Conservation (phyloP, 2,888 invertebrate genomes). For the Dorcus hopei region DNA sequence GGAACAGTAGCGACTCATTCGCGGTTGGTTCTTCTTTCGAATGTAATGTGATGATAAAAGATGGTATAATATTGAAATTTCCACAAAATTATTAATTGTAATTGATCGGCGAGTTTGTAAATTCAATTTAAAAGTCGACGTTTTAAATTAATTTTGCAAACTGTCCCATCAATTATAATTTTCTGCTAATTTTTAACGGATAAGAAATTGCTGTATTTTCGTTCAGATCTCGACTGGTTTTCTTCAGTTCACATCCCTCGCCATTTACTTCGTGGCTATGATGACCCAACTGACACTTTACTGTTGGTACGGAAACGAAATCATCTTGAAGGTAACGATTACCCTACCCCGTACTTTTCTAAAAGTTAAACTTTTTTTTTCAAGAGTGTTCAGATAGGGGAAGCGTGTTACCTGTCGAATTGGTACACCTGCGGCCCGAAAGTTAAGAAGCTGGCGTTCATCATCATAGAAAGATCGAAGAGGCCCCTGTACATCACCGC, state of each 20-base stretch:
- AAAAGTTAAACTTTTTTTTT: no score
- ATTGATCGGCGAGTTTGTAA: no score
- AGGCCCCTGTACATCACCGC: constrained; percentile 31
- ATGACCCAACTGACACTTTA: constrained; percentile 50
- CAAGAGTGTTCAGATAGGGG: constrained; percentile 27
- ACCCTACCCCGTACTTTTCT: not conserved
- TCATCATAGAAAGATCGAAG: constrained; percentile 34
- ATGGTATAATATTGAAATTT: no score
- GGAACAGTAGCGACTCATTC: no score
- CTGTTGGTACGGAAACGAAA: constrained; percentile 59
- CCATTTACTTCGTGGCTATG: constrained; percentile 30
- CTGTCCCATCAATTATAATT: no score
- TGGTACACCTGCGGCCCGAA: constrained; percentile 26
- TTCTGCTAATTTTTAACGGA: no score
- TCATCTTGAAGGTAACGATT: constrained; percentile 51
- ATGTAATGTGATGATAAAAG: no score
- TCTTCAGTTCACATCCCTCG: constrained; percentile 25
- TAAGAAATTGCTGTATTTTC: no score
- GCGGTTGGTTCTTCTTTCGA: no score
- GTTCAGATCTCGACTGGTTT: constrained; percentile 13
- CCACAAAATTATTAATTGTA: no score
- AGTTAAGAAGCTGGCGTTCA: constrained; percentile 26
- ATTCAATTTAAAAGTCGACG: no score
- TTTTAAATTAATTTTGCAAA: no score
- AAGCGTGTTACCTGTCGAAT: constrained; percentile 31